phyloP scores from a whole-genome alignment of 2,113 vertebrate genomes.

The Oreochromis spilurus region DNA sequence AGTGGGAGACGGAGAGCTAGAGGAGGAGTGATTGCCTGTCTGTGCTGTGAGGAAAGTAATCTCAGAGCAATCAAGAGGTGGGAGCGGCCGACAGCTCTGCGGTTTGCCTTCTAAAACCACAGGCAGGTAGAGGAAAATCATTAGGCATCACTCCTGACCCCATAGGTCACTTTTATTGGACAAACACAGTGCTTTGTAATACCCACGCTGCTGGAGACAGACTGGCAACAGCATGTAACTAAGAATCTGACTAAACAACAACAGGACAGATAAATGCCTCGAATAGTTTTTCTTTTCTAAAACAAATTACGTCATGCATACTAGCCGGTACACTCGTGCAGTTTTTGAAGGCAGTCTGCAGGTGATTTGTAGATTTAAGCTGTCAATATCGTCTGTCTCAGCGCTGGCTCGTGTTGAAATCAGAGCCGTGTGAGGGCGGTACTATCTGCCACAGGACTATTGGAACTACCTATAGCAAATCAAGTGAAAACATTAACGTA shows the following conservation, averaged over 20 bases:
- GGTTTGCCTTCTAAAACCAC: constrained; percentile 46
- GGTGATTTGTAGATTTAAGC: background rate
- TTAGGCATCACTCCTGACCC: constrained; percentile 52
- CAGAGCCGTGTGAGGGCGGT: background rate
- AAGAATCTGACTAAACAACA: constrained; percentile 4
- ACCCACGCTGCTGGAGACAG: constrained; percentile 20
- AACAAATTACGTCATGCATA: background rate
- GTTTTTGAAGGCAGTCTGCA: background rate
- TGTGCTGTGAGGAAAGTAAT: constrained; percentile 62
- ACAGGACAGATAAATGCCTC: background rate
- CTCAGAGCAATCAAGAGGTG: constrained; percentile 65
- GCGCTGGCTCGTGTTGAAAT: background rate
- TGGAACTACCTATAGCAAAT: background rate
- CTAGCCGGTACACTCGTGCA: background rate
- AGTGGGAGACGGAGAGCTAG: constrained; percentile 3
- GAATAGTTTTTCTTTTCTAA: background rate
- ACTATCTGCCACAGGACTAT: background rate
- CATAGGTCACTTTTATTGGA: constrained; percentile 68
- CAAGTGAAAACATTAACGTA: background rate
- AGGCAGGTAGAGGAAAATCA: constrained; percentile 62
- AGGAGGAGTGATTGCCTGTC: constrained; percentile 62
- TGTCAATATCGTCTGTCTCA: background rate
- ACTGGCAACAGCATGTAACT: background rate
- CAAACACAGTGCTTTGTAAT: constrained; percentile 50
- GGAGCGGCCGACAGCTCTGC: constrained; percentile 40